Percentiles rank a stretch among this genome's conserved stretches.
These are phyloP conservation scores for Stegastes partitus DNA, from an alignment of 2,113 vertebrate species.

Conservation along the genomic window DNA sequence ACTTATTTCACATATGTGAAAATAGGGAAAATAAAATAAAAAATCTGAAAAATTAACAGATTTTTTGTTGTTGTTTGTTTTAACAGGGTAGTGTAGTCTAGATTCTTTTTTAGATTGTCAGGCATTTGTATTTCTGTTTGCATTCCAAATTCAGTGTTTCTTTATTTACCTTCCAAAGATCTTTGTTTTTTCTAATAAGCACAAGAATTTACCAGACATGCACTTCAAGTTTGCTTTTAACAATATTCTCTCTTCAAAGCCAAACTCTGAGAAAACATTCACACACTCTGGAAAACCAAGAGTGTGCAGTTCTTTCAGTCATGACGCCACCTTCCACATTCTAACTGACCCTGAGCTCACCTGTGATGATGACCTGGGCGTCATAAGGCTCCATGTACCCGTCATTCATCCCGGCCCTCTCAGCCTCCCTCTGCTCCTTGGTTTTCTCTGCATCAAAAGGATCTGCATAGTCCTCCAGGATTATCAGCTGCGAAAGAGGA, in stretches of 20 bases:
- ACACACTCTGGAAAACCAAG: neutral
- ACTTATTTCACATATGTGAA: too few species aligned
- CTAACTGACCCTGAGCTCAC: constrained; percentile 77
- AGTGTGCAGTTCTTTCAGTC: neutral
- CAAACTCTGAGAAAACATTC: neutral
- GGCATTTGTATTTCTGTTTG: neutral
- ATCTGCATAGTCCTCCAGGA: constrained; percentile 95
- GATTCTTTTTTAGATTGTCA: neutral
- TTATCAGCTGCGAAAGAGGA: constrained; percentile 87
- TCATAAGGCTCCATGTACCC: constrained; percentile 98
- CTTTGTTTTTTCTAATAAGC: too few species aligned
- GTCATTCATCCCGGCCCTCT: constrained; percentile 92
- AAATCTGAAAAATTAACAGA: too few species aligned
- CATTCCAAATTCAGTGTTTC: neutral
- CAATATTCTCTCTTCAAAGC: neutral
- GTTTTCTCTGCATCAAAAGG: constrained; percentile 95
- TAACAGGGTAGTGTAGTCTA: too few species aligned
- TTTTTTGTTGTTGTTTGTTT: too few species aligned
- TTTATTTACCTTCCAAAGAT: too few species aligned
- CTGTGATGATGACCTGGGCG: constrained; percentile 97
- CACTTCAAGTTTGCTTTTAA: neutral
- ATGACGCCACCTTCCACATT: too few species aligned
- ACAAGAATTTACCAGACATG: neutral
- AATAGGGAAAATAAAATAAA: too few species aligned
- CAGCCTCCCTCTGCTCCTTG: constrained; percentile 91